A percentile compares a stretch with the other conserved stretches of the same genome.
Conservation (phyloP, 2,888 invertebrate genomes). For the Congeria kusceri region DNA sequence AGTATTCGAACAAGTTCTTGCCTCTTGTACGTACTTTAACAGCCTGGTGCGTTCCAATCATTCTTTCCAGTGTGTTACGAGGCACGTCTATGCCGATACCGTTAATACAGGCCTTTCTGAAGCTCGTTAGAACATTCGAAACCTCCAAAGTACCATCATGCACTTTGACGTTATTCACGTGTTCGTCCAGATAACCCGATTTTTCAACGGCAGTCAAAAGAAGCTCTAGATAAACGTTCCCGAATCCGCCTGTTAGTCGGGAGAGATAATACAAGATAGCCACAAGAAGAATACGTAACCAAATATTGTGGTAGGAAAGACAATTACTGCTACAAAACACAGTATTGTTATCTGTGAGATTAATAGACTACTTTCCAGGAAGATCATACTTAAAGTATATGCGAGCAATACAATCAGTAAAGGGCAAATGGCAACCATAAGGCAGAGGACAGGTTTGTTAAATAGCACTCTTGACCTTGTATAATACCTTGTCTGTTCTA, state of each 20-base stretch:
- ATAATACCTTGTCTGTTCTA: neutral
- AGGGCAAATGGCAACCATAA: slow-evolving; percentile 11
- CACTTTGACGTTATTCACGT: slow-evolving; percentile 18
- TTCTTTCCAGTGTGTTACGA: slow-evolving; percentile 20
- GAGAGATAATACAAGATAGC: slow-evolving; percentile 46
- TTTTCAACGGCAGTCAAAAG: slow-evolving; percentile 44
- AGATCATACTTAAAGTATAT: slow-evolving; percentile 41
- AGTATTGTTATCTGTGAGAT: slow-evolving; percentile 40
- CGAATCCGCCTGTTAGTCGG: slow-evolving; percentile 43
- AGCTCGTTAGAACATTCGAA: slow-evolving; percentile 26
- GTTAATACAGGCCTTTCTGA: slow-evolving; percentile 14
- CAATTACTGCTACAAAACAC: slow-evolving; percentile 50
- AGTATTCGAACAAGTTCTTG: slow-evolving; percentile 23
- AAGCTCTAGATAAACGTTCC: slow-evolving; percentile 37
- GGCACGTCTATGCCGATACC: slow-evolving; percentile 15
- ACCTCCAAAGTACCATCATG: slow-evolving; percentile 24
- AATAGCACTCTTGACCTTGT: neutral
- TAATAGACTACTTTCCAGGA: slow-evolving; percentile 42
- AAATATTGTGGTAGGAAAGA: slow-evolving; percentile 39
- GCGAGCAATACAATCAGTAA: slow-evolving; percentile 19
- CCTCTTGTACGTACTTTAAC: slow-evolving; percentile 7
- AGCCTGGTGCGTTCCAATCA: neutral
- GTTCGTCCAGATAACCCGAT: slow-evolving; percentile 21
- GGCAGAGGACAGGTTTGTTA: too few species aligned
- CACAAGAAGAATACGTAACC: slow-evolving; percentile 50